Evolutionary conservation across 1,140 invertebrate species (phyloP).

Genomic region (Papilio polytes): DNA sequence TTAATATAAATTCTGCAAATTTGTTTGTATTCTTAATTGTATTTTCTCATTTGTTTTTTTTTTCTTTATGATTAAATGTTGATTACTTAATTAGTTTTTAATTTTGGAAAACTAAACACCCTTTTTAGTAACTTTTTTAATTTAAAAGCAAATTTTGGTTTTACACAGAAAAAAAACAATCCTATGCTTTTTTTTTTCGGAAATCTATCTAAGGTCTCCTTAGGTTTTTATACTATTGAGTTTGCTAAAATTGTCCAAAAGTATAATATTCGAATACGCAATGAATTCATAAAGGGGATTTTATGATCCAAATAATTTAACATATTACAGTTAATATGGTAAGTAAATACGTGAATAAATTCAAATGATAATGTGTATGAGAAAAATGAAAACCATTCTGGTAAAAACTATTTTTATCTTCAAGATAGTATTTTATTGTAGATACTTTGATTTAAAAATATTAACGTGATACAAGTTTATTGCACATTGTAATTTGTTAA

Average conservation of each 20-base stretch:
- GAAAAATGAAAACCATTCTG: not conserved
- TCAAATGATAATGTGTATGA: not conserved
- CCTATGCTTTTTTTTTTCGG: too few relatives aligned
- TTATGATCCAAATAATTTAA: not conserved
- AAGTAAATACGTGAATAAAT: not conserved
- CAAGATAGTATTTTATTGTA: too few relatives aligned
- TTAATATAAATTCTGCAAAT: slow-evolving; percentile 34
- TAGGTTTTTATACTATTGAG: not conserved
- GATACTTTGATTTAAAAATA: too few relatives aligned
- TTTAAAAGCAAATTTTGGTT: too few relatives aligned
- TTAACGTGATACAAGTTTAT: too few relatives aligned
- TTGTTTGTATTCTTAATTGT: slow-evolving; percentile 42
- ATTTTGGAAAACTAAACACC: slow-evolving; percentile 10
- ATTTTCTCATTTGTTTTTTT: slow-evolving; percentile 39
- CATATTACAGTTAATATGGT: slow-evolving; percentile 8
- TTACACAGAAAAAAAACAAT: too few relatives aligned
- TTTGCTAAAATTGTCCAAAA: not conserved
- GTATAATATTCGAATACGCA: not conserved
- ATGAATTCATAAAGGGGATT: not conserved
- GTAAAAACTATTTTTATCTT: too few relatives aligned
- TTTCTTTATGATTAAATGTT: slow-evolving; percentile 41
- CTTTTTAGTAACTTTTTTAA: too few relatives aligned
- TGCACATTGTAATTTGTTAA: too few relatives aligned
- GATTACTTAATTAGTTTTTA: slow-evolving; percentile 36
- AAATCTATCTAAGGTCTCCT: not conserved